Evolutionary conservation across 2,888 invertebrate genomes (phyloP), one percentile per base, ranked within the genome.

Genomic region (Macrosoma leucophasiata): DNA sequence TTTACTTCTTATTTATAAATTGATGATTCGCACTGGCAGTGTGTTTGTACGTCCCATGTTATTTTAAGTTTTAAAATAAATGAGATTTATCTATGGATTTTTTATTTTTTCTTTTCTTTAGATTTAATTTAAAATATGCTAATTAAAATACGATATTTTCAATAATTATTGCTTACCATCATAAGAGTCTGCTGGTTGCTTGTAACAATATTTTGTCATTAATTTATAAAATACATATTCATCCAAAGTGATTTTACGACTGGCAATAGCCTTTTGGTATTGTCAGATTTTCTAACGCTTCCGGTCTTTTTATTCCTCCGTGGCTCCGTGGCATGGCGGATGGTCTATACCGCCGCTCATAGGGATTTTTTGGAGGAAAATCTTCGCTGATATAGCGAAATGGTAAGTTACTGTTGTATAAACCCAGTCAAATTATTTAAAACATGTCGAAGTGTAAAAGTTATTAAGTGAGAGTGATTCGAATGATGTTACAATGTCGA

Each of bases 251-350:
- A 45, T 64, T 59, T 50, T 33, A 23, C 30, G 10, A 6, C 57
- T 81, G 66, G 81, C 66, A 74, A 78, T 52, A 52, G 62, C 37
- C 61, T 43, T 24, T 58, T 52, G 46, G 20, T 46, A 47, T 48
- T 78, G 78, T 74, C 76, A 78, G 55, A 64, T 48, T 45, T 48
- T 56, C 50, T 40, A 20, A 46, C 37, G 59, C 48, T 73, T 85
- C 82, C 84, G 82, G 82, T 77, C 84, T 77, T 84, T 84, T 81
- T 62, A 81, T 55, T 79, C 70, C 82, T 81, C 71, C 84, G 84
- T 84, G 84, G 84, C 82, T 81, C 71, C 84, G 84, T 84, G 84
- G 84, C 84, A 84, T 84, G 84, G 84, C 81, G 81, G 82, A 82
- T 78, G 77, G 79, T 82, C 66, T 69, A 50, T 65, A 62, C 73